These are phyloP conservation scores for Larimichthys polyactis DNA, from an alignment of 2,113 vertebrate genomes.

Conservation along the genomic window DNA sequence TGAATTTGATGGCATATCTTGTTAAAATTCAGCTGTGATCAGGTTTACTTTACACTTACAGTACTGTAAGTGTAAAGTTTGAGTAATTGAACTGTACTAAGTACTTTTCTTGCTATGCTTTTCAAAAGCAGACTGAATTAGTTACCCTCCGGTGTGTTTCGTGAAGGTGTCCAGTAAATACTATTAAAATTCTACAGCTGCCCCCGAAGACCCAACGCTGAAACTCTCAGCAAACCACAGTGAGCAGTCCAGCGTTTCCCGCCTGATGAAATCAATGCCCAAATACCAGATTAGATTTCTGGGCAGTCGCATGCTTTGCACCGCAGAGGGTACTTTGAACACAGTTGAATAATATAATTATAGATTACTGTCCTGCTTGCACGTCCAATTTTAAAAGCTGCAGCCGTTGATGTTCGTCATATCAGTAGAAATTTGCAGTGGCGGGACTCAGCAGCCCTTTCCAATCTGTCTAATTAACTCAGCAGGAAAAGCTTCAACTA, in stretches of 20 bases:
- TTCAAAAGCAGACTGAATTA: slow-evolving; percentile 21
- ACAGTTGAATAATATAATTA: slow-evolving; percentile 48
- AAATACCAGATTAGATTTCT: slow-evolving; percentile 43
- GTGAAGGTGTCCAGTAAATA: slow-evolving; percentile 13
- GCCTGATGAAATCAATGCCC: slow-evolving; percentile 35
- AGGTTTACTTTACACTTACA: too few relatives aligned
- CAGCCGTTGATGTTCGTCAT: slow-evolving; percentile 44
- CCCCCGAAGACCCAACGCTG: not conserved
- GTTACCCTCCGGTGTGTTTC: slow-evolving; percentile 17
- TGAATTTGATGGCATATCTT: not conserved
- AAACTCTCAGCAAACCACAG: not conserved
- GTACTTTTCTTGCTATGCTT: not conserved
- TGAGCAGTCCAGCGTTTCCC: not conserved
- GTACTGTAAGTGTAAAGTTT: not conserved
- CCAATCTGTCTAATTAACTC: slow-evolving; percentile 64
- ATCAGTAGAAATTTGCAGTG: slow-evolving; percentile 53
- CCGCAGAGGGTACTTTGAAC: slow-evolving; percentile 37
- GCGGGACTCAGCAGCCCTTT: slow-evolving; percentile 36
- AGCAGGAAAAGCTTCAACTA: slow-evolving; percentile 58
- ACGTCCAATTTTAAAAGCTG: slow-evolving; percentile 6
- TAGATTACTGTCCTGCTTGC: slow-evolving; percentile 25
- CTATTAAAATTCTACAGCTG: slow-evolving; percentile 29
- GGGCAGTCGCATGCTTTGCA: slow-evolving; percentile 16
- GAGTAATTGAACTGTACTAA: not conserved
- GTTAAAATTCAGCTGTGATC: not conserved